Base-by-base conservation (phyloP, 1,140 invertebrate species). In the Spodoptera frugiperda region DNA sequence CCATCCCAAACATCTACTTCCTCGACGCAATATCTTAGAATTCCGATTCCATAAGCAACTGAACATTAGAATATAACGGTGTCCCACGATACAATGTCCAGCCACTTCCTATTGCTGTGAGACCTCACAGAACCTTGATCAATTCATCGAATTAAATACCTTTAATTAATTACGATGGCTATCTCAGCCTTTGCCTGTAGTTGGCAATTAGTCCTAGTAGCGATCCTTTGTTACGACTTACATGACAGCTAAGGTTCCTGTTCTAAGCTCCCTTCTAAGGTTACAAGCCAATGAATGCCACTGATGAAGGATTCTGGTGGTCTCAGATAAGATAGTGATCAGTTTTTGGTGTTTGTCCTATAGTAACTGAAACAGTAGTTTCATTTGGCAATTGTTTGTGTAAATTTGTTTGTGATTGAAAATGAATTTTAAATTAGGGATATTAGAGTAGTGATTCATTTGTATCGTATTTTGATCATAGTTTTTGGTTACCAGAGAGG, bases 121-220 rank as follows among this genome's bases (percentile, higher is more conserved):
- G 84, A 90, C 87, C 88, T 77, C 89, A 89, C 90, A 91, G 79
- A 83, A 61, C 61, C 80, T 79, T 80, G 79, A 84, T 87, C 82
- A 88, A 79, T 82, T 84, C 81, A 77, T 81, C 78, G 84, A 88
- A 87, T 86, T 87, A 90, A 90, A 88, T 89, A 83, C 65, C 71
- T 77, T 82, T 89, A 90, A 91, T 91, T 90, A 92, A 89, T 90
- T 89, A 87, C 81, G 84, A 85, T 87, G 70, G 81, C 83, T 87
- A 92, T 90, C 88, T 85, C 49, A 65, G 68, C 33, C 33, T 71
- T 72, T 46, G 74, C 78, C 74, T 81, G 80, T 77, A 71, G 77
- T 76, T 51, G 21, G 79, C 83, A 87, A 87, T 86, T 86, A 87
- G 82, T 85, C 82, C 78, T 51, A 75, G 55, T 55, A 76, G 21